Base-by-base conservation (phyloP, 2,797 vertebrate genomes). In the Phaenicophaeus curvirostris region DNA sequence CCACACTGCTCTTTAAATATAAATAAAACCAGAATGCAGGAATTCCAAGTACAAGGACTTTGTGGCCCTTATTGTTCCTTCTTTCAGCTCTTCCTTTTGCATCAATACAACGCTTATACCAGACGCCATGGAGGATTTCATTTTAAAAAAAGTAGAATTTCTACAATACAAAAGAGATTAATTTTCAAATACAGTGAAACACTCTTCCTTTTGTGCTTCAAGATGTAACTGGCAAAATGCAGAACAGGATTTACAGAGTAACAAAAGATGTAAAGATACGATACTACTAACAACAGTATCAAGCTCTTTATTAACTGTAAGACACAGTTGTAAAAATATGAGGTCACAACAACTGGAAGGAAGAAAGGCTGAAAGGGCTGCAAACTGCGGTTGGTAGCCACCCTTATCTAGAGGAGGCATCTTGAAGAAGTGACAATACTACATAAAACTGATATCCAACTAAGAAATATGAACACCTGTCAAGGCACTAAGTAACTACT, bases 31-130 rank as follows among this genome's bases (percentile, higher is more conserved):
- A 13, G 25, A 30, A 61, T 2, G 21, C 30, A 67, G 12, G 21
- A 62, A 76, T 62, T 84, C 25, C 51, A 78, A 87, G 35, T 31
- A 63, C 12, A 54, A 75, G 30, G 55, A 50, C 31, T 71, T 50
- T 10, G 12, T 2, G 3, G 13, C 31, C 24, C 6, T 0, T 35
- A 35, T 21, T 1, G 0, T 30, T 63, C 39, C 30, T 84, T 65
- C 58, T 13, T 63, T 79, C 42, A 82, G 20, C 54, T 66, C 68
- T 35, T 73, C 67, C 35, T 57, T 57, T 7, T 25, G 12, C 27
- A 35, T 46, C 59, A 58, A 65, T n/a, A 62, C 0, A 0, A 13
- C 12, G 6, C 14, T 44, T 39, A 19, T 6, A 39, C 4, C 41
- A 61, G 42, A 57, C 44, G 62, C n/a, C 25, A 44, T 0, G 1